A percentile compares a stretch with the other conserved stretches of the same genome.
Conservation (phyloP, 2,888 invertebrate genomes). For the Trisateles emortualis region DNA sequence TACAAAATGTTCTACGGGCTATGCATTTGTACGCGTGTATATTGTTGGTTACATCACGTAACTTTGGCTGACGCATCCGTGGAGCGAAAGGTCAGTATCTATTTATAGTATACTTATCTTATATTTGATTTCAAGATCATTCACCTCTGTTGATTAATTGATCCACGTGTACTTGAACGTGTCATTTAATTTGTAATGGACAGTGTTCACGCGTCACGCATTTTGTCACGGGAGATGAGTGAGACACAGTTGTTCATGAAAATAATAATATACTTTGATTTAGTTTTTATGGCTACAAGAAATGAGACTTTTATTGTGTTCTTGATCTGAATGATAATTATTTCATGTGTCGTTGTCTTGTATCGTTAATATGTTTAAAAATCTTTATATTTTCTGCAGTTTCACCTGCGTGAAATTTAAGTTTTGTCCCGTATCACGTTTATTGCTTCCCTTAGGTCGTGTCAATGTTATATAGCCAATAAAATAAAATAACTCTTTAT, state of each 20-base stretch:
- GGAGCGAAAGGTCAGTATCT: slow-evolving; percentile 80
- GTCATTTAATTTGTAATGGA: slow-evolving; percentile 30
- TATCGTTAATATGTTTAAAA: not conserved
- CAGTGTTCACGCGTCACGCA: slow-evolving; percentile 25
- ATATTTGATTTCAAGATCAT: slow-evolving; percentile 62
- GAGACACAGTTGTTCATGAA: not conserved
- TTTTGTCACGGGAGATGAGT: slow-evolving; percentile 22
- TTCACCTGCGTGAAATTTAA: too few relatives aligned
- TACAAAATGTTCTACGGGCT: slow-evolving; percentile 29
- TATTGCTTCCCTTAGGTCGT: too few relatives aligned
- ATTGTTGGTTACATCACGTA: slow-evolving; percentile 74
- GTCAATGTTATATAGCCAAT: too few relatives aligned
- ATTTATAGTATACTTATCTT: slow-evolving; percentile 70
- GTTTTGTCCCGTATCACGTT: too few relatives aligned
- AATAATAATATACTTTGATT: slow-evolving; percentile 1
- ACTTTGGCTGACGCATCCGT: slow-evolving; percentile 79
- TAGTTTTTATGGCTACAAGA: not conserved
- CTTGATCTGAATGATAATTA: slow-evolving; percentile 8
- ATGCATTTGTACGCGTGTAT: slow-evolving; percentile 53
- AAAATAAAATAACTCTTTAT: too few relatives aligned
- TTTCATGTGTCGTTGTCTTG: not conserved
- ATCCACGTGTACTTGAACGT: slow-evolving; percentile 31
- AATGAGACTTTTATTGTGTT: slow-evolving; percentile 1
- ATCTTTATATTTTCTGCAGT: not conserved
- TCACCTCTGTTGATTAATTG: slow-evolving; percentile 55